Percentiles rank a stretch among this genome's conserved stretches.
These are phyloP conservation scores for Coleophora flavipennella DNA, from an alignment of 2,888 invertebrate genomes.

Conservation along the genomic window DNA sequence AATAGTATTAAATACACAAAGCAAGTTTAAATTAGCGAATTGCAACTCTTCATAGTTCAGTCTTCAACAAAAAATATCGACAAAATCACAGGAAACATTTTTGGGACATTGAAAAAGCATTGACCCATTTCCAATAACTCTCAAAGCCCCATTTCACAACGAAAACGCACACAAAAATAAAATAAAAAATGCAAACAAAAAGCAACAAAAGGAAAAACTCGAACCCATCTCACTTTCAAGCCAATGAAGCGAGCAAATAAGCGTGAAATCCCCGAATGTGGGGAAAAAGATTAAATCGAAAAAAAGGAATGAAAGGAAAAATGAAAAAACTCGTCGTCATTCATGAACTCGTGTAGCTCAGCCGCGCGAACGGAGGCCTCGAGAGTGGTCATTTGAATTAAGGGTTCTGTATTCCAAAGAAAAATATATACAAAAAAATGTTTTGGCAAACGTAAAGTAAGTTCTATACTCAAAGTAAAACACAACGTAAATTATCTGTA, in stretches of 20 bases:
- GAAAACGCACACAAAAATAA: conserved; percentile 7
- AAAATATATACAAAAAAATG: neutral
- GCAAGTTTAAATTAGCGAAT: no score
- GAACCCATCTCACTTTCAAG: conserved; percentile 65
- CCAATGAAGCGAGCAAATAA: conserved; percentile 71
- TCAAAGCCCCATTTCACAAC: conserved; percentile 15
- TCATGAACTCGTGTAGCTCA: conserved; percentile 52
- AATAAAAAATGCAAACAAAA: conserved; percentile 17
- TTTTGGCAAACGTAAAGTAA: neutral
- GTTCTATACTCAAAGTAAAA: no score
- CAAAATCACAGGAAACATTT: no score
- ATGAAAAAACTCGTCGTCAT: conserved; percentile 40
- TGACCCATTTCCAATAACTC: conserved; percentile 49
- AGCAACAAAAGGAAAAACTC: conserved; percentile 36
- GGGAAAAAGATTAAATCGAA: conserved; percentile 52
- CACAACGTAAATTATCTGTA: no score
- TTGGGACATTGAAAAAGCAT: conserved; percentile 17
- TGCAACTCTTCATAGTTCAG: no score
- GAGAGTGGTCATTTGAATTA: conserved; percentile 37
- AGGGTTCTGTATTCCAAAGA: conserved; percentile 32
- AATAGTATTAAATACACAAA: no score
- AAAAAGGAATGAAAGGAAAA: conserved; percentile 47
- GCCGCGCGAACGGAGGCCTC: conserved; percentile 51
- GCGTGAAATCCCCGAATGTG: conserved; percentile 64
- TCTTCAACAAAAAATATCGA: no score